These are phyloP conservation scores for Nephotettix cincticeps DNA, from an alignment of 1,140 invertebrate species.

Conservation along the genomic window DNA sequence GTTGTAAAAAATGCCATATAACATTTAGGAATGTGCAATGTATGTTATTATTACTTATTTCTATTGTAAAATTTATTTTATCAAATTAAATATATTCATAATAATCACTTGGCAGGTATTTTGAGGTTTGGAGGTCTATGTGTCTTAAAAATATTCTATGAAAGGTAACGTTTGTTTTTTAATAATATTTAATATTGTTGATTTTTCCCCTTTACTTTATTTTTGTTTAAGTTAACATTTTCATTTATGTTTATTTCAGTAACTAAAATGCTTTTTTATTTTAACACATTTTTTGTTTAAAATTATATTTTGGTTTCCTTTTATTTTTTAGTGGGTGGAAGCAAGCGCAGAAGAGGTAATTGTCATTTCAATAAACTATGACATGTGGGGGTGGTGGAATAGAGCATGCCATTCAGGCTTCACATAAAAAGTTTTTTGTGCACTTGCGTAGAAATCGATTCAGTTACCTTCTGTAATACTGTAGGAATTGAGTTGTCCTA, in stretches of 20 bases:
- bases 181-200: no score
- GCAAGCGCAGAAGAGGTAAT: conserved; percentile 64
- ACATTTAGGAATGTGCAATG: conserved; percentile 17
- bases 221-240: no score
- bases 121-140: no score
- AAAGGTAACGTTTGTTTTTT: no score
- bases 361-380: conserved; percentile 11
- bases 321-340: conserved; percentile 60
- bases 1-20: background rate
- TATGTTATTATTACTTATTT: background rate
- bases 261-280: background rate
- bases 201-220: no score
- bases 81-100: background rate
- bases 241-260: no score
- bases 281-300: conserved; percentile 10
- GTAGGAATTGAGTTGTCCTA: no score
- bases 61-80: background rate
- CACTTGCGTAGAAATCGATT: no score
- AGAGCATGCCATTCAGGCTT: background rate
- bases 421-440: no score
- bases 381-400: conserved; percentile 6
- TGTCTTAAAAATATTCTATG: no score
- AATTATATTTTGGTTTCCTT: conserved; percentile 42
- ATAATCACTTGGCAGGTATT: background rate
- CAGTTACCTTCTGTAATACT: no score